Percentiles rank a stretch among this genome's conserved stretches.
Evolutionary conservation across 2,888 invertebrate genomes (phyloP).

Genomic region (Oligia strigilis): DNA sequence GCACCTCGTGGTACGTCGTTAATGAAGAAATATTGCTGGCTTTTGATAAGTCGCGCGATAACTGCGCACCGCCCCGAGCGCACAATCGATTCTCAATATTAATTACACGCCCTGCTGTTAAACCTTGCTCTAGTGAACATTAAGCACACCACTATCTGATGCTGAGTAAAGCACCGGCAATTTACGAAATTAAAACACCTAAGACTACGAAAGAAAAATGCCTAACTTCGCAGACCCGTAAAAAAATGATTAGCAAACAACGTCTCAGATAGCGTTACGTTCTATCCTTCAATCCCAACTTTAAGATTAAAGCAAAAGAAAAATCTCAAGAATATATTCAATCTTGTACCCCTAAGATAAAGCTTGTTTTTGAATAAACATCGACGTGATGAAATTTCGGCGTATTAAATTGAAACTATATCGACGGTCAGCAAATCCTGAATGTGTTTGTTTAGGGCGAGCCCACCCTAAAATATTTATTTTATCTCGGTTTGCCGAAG

Average conservation of each 20-base stretch:
- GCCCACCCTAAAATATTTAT: slow-evolving; percentile 91
- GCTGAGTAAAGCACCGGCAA: slow-evolving; percentile 50
- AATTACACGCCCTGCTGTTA: slow-evolving; percentile 77
- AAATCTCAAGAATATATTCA: slow-evolving; percentile 61
- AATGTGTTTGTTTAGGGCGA: slow-evolving; percentile 90
- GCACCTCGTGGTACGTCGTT: slow-evolving; percentile 81
- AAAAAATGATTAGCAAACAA: slow-evolving; percentile 82
- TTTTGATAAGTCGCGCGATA: slow-evolving; percentile 86
- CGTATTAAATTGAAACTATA: slow-evolving; percentile 90
- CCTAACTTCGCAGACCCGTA: slow-evolving; percentile 70
- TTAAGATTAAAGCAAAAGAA: slow-evolving; percentile 70
- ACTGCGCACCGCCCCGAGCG: slow-evolving; percentile 77
- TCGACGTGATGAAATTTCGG: slow-evolving; percentile 86
- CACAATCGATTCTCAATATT: slow-evolving; percentile 77
- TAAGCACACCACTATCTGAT: slow-evolving; percentile 66
- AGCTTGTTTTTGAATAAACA: slow-evolving; percentile 73
- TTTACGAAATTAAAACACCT: slow-evolving; percentile 67
- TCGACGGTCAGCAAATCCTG: slow-evolving; percentile 90
- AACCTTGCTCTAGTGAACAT: slow-evolving; percentile 65
- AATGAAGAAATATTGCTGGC: slow-evolving; percentile 89
- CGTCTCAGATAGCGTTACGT: slow-evolving; percentile 76
- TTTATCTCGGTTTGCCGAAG: slow-evolving; percentile 90
- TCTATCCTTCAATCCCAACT: slow-evolving; percentile 68
- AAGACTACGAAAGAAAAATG: slow-evolving; percentile 63
- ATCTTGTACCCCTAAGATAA: slow-evolving; percentile 70